phyloP scores from a whole-genome alignment of 2,113 vertebrate species.

The Penelope pileata region DNA sequence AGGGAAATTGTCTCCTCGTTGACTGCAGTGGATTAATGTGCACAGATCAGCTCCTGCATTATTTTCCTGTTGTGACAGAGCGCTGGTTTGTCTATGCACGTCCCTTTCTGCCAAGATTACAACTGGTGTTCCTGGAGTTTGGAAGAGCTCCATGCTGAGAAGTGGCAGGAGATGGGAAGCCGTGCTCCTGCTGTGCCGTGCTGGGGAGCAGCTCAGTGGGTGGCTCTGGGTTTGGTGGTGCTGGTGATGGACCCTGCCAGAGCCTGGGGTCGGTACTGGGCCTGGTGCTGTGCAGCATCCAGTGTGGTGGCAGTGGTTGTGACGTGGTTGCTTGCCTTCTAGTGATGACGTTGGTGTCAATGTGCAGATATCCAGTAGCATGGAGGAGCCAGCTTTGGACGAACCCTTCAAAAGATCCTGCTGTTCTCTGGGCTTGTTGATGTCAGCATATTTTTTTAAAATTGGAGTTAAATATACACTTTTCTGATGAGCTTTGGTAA shows the following conservation, averaged over 20 bases:
- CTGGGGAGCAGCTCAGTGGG: not conserved
- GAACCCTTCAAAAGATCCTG: not conserved
- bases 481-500: not conserved
- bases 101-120: constrained; percentile 62
- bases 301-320: not conserved
- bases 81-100: constrained; percentile 41
- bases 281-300: not conserved
- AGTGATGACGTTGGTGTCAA: fast-evolving
- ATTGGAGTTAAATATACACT: not conserved
- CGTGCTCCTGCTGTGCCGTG: not conserved
- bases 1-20: constrained; percentile 69
- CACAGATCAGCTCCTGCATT: constrained; percentile 66
- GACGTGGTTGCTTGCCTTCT: not conserved
- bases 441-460: not conserved
- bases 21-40: constrained; percentile 66
- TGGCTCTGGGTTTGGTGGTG: not conserved
- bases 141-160: constrained; percentile 40
- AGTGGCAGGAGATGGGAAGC: not conserved
- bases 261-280: fast-evolving
- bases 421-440: not conserved
- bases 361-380: not conserved
- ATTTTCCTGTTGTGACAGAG: constrained; percentile 73
- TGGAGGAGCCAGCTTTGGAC: not conserved
- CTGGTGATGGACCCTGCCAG: not conserved
- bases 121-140: constrained; percentile 32